These are phyloP conservation scores for Melinopterus prodromus DNA, from an alignment of 2,888 invertebrate genomes.

Conservation along the genomic window DNA sequence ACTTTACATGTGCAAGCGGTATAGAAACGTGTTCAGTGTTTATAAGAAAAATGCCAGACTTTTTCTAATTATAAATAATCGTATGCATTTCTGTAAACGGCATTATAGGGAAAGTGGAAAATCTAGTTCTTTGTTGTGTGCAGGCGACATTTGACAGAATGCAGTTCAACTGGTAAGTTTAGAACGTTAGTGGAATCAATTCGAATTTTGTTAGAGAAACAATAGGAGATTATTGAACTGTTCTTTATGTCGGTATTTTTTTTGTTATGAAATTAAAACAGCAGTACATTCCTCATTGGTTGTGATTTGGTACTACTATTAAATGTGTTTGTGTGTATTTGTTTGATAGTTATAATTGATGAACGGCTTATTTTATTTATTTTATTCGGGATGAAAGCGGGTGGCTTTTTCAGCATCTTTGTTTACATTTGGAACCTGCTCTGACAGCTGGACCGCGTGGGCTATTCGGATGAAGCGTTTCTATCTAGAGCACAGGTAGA, in stretches of 20 bases:
- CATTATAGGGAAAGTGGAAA: background rate
- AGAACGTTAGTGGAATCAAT: background rate
- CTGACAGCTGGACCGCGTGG: background rate
- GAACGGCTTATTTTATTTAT: background rate
- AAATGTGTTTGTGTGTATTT: background rate
- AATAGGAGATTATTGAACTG: background rate
- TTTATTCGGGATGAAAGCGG: background rate
- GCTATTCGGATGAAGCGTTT: background rate
- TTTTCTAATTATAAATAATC: slow-evolving; percentile 4
- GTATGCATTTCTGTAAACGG: background rate
- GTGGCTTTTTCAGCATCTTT: background rate
- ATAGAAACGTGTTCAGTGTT: background rate
- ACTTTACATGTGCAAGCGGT: background rate
- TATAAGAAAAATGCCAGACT: background rate
- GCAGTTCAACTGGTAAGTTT: background rate
- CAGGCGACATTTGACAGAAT: background rate
- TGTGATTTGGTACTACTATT: background rate
- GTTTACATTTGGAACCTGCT: background rate
- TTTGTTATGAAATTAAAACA: background rate
- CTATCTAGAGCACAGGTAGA: background rate
- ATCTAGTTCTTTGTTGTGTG: background rate
- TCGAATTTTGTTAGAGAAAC: background rate
- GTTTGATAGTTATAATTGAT: background rate
- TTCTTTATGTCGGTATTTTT: background rate
- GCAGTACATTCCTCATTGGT: too few species aligned